Base-by-base conservation (phyloP, 2,888 invertebrate species). In the Caenorhabditis drosophilae region DNA sequence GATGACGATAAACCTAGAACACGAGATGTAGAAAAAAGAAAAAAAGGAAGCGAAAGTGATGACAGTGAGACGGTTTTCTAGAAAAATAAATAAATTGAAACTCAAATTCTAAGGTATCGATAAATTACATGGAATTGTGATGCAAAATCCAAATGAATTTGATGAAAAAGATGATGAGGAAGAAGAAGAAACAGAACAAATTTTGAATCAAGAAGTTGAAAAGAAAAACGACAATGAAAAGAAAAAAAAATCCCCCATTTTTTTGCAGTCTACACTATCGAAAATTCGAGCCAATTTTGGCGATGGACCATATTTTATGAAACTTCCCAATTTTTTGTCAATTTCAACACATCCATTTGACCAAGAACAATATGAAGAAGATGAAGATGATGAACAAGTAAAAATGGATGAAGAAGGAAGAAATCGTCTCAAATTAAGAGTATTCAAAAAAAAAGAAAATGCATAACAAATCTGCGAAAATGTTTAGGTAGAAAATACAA, bases 371-470 rank as follows among this genome's bases (percentile, higher is more conserved):
- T 98, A 97, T 84, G 73, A 73, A 31, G 97, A 98, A 84, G 96
- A 97, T 85, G 98, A 98, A 87, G 92, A 96, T 73, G 97, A 98
- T 83, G 97, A 98, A 78, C 96, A 97, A 84, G 96, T 96, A 84
- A 67, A 56, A 25, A 86, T 95, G 76, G 97, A 99, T 83, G 97
- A 98, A 82, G 98, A 98, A 87, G 98, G 97, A 80, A 88, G 96
- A 61, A 92, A 92, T 6, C 89, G 91, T 52, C 76, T 87, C 42
- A 87, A 87, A 75, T 79, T 87, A 25, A 86, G 86, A 80, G 86
- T 85, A n/a, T n/a, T 40, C 20, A 7, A 42, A 23, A 42, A 42
- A 42, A 4, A 42, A 42, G 18, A 22, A 4, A 42, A 12, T 15
- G 42, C n/a, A 46, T 20, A 25, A 46, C 23, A 22, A 4, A 15